Base-by-base conservation (phyloP, 2,797 vertebrate genomes). In the Sebastes variabilis region DNA sequence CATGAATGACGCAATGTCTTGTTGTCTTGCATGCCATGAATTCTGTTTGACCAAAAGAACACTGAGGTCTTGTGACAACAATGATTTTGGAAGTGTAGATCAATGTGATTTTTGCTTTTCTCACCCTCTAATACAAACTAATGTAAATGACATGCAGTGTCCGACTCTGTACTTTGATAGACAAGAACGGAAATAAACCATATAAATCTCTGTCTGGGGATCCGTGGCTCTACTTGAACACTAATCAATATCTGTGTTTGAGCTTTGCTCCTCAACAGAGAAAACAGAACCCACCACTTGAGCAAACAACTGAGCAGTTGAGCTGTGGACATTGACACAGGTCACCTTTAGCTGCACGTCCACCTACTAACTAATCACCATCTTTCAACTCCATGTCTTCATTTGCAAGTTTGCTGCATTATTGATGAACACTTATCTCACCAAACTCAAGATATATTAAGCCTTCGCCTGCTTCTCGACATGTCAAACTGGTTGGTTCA, bases 1-100 rank as follows among this genome's bases (percentile, higher is more conserved):
- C 10, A 81, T 89, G 83, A 90, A 81, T 90, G 83, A 90, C 85
- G 79, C 84, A 89, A 84, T 64, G 27, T 66, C 34, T 80, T 24
- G 10, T 32, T 66, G 68, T 72, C 61, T 84, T 88, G 69, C 84
- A 85, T 85, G 38, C 75, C 55, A n/a, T 4, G 22, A 74, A 77
- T 81, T 81, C 72, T 74, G 25, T 46, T 25, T 38, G 14, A 77
- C 56, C 62, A 55, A 38, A 65, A 36, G 36, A 32, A 30, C 36
- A 42, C 8, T 34, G 22, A 34, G 14, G n/a, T 72, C 73, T 18
- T 69, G n/a, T 66, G 14, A 64, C 32, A 29, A 6, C 36, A 32
- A 2, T 25, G 14, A 58, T 27, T 38, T 27, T 32, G 20, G 22
- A 16, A 22, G 4, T 22, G 7, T 32, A 55, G 22, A 62, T 72